Evolutionary conservation across 2,888 invertebrate genomes (phyloP).

Genomic region (Pyralis farinalis): DNA sequence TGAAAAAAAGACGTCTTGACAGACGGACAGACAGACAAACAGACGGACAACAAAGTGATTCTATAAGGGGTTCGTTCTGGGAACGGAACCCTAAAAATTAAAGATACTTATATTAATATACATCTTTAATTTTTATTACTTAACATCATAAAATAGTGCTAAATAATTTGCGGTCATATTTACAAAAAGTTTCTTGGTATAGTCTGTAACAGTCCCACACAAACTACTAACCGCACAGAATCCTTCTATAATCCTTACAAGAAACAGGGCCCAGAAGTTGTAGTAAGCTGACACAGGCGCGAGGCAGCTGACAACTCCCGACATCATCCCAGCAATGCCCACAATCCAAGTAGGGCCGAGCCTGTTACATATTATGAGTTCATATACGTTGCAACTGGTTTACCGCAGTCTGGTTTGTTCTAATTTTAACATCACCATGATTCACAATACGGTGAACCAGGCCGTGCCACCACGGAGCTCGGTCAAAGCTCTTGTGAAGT

Average conservation of each 20-base stretch:
- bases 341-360: conserved; percentile 68
- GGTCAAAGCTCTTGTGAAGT: background rate
- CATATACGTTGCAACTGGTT: background rate
- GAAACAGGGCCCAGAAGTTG: conserved; percentile 57
- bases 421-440: background rate
- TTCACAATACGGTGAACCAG: background rate
- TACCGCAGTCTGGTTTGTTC: conserved; percentile 1
- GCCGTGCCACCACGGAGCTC: background rate
- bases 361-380: conserved; percentile 39
- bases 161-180: no score
- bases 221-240: conserved; percentile 71
- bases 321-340: conserved; percentile 53
- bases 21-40: no score
- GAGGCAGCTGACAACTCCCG: conserved; percentile 55
- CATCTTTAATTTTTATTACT: no score
- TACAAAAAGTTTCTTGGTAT: no score
- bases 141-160: no score
- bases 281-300: conserved; percentile 60
- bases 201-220: no score
- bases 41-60: no score
- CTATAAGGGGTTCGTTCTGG: no score
- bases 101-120: no score
- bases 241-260: conserved; percentile 53
- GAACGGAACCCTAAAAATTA: no score
- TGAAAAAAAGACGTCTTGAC: no score